phyloP scores from a whole-genome alignment of 2,797 vertebrate species.

The Liasis olivaceus region DNA sequence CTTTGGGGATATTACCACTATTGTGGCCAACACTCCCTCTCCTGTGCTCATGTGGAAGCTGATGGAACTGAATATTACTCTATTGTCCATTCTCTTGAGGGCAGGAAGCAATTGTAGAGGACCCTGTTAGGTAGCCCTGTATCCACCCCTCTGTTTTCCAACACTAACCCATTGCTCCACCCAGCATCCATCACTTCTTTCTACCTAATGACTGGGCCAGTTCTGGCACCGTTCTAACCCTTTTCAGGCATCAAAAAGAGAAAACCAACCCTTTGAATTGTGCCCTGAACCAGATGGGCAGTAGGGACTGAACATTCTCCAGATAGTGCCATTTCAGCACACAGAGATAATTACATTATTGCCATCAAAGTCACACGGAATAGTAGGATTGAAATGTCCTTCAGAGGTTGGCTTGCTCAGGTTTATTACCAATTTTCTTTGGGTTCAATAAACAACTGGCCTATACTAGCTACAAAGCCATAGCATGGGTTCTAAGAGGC shows the following conservation, averaged over 20 bases:
- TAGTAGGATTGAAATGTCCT: background rate
- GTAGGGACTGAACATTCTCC: background rate
- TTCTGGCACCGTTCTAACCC: background rate
- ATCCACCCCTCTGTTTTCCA: background rate
- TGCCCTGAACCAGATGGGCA: background rate
- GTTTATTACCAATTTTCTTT: accelerated
- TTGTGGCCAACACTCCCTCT: too few species aligned
- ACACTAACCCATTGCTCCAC: too few species aligned
- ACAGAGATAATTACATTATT: background rate
- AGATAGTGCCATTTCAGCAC: background rate
- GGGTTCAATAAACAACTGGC: background rate
- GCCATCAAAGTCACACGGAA: background rate
- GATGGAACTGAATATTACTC: background rate
- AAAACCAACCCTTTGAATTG: background rate
- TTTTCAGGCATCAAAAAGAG: background rate
- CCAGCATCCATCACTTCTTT: background rate
- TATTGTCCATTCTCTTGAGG: background rate
- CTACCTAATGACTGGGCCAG: background rate
- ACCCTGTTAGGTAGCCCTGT: background rate
- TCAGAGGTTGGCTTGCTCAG: background rate
- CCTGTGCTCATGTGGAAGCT: background rate
- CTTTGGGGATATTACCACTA: too few species aligned
- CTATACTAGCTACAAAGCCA: background rate
- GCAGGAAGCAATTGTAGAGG: background rate
- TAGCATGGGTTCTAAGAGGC: background rate